Percentiles rank a stretch among this genome's conserved stretches.
Evolutionary conservation across 2,888 invertebrate species (phyloP).

Genomic region (Lasioglossum villosulum): DNA sequence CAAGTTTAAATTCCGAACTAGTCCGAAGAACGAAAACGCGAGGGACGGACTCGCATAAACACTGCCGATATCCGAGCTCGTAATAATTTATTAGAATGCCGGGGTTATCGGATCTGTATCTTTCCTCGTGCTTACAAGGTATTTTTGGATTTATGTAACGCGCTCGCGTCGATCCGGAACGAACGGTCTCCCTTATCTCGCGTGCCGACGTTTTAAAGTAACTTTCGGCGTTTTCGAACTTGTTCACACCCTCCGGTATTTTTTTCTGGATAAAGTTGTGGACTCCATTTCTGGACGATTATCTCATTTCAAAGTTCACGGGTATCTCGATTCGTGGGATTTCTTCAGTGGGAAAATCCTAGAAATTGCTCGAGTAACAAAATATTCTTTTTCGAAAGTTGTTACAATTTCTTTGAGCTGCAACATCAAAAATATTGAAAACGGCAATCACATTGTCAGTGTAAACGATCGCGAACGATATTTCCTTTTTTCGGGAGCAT

Average conservation of each 20-base stretch:
- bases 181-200: neutral
- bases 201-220: neutral
- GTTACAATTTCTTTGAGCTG: too few species aligned
- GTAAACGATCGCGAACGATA: neutral
- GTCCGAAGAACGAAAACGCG: neutral
- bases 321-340: too few species aligned
- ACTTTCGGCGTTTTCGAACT: neutral
- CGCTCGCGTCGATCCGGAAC: neutral
- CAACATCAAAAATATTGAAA: neutral
- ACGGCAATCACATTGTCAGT: neutral
- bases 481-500: neutral
- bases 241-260: neutral
- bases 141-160: constrained; percentile 21
- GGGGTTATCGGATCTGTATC: constrained; percentile 35
- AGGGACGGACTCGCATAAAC: constrained; percentile 7
- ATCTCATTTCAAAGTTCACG: too few species aligned
- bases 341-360: too few species aligned
- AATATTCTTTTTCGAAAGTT: too few species aligned
- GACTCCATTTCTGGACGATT: too few species aligned
- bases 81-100: constrained; percentile 29
- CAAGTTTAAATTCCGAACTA: neutral
- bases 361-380: too few species aligned
- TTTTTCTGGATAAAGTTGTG: too few species aligned
- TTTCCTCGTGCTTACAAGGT: constrained; percentile 29
- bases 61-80: constrained; percentile 17